Percentiles rank a stretch among this genome's conserved stretches.
These are phyloP conservation scores for Muscicapa adusta DNA, from an alignment of 2,113 vertebrate species.

Conservation along the genomic window DNA sequence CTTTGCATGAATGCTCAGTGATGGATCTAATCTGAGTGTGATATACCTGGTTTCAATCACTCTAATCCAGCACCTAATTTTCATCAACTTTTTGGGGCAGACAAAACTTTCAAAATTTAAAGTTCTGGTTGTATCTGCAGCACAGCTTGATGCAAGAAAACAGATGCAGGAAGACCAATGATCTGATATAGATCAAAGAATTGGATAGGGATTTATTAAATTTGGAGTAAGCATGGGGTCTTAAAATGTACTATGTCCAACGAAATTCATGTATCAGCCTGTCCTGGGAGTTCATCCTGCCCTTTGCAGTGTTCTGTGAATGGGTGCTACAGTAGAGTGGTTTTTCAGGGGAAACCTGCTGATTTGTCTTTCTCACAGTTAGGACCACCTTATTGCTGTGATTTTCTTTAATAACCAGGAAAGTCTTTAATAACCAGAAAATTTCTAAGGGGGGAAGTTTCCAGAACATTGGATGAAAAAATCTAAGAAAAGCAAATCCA, in stretches of 20 bases:
- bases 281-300: neutral
- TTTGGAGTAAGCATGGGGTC: neutral
- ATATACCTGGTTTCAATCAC: accelerated
- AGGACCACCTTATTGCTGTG: neutral
- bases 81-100: neutral
- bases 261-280: neutral
- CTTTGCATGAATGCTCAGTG: neutral
- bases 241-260: neutral
- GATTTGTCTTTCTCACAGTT: neutral
- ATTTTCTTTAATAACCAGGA: neutral
- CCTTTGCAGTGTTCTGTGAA: neutral
- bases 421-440: too few relatives aligned
- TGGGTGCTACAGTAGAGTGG: neutral
- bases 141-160: neutral
- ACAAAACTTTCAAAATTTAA: neutral
- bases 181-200: neutral
- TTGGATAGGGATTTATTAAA: neutral
- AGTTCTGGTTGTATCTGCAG: neutral
- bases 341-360: neutral
- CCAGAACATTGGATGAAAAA: neutral
- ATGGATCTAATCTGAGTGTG: neutral
- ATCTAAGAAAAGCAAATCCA: neutral
- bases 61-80: neutral
- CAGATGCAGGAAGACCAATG: neutral
- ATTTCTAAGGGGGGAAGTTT: neutral